Percentiles rank a stretch among this genome's conserved stretches.
Evolutionary conservation across 2,113 vertebrate genomes (phyloP).

Genomic region (Bolborhynchus lineola): DNA sequence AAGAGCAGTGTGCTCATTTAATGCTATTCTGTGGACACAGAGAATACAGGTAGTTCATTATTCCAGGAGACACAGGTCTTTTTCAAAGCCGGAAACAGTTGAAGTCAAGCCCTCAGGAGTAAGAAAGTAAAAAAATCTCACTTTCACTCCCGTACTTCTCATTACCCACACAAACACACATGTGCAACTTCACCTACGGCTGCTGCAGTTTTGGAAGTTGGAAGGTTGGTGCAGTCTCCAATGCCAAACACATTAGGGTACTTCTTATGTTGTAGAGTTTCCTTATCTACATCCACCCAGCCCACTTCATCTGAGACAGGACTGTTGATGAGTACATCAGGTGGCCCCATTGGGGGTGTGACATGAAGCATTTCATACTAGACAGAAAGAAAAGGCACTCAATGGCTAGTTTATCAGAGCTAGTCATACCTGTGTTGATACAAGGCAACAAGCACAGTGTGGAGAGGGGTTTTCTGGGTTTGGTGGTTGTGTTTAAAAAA

Average conservation of each 20-base stretch:
- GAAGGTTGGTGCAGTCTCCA: conserved; percentile 94
- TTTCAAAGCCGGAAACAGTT: neutral
- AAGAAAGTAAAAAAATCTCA: neutral
- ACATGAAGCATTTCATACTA: conserved; percentile 99
- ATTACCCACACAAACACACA: neutral
- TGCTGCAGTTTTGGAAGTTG: conserved; percentile 90
- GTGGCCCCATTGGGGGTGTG: conserved; percentile 94
- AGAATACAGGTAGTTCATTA: neutral
- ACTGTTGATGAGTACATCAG: conserved; percentile 80
- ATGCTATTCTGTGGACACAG: neutral
- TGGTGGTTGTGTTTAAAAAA: no score
- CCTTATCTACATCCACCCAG: conserved; percentile 90
- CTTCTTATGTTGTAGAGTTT: conserved; percentile 88
- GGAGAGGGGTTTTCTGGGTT: neutral
- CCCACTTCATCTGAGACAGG: conserved; percentile 79
- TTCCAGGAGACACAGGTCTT: neutral
- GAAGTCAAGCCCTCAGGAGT: neutral
- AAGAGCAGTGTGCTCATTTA: neutral
- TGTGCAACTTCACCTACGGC: conserved; percentile 80
- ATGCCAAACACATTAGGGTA: conserved; percentile 95
- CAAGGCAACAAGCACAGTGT: neutral
- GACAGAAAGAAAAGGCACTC: neutral
- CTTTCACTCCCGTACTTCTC: neutral
- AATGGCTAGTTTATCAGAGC: neutral
- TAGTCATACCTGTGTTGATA: neutral